Evolutionary conservation across 2,113 vertebrate genomes (phyloP), one percentile per base, ranked within the genome.

Genomic region (Otis tarda): DNA sequence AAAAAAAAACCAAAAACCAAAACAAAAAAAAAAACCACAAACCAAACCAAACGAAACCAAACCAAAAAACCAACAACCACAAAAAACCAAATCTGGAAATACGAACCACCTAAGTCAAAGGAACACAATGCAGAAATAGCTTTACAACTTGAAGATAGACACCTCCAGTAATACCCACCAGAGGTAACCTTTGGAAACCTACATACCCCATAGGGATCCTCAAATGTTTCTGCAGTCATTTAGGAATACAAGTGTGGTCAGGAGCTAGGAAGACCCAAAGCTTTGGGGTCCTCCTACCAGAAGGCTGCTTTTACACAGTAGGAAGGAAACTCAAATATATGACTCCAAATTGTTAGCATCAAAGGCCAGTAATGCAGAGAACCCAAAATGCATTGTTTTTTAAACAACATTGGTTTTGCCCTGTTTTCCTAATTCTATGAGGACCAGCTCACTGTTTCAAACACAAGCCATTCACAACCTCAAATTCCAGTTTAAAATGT

Each of bases 121-220:
- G 5, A 83, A 20, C 7, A 8, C 10, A 31, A 10, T 75, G 22
- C 6, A 87, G 56, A 87, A 31, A 75, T 43, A 3, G 8, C 74
- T 67, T 52, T 20, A 12, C 2, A 7, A 19, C 27, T 60, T 5
- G 1, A 15, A 85, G 24, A 30, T 0, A 1, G 39, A 65, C 33
- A 53, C 11, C 27, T 30, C 28, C 11, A 60, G 12, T 41, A 18
- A 4, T 27, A 33, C 8, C 12, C 9, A 25, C 15, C 13, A 74
- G 27, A 65, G 17, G 15, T n/a, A 30, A 24, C 11, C 4, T 56
- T 47, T 68, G 68, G 76, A 82, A 91, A 64, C 4, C 33, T 64
- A 7, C 7, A 12, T 67, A 2, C 5, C 5, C 13, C 10, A 23
- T 6, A 47, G 39, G 24, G 24, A 41, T 18, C 30, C 15, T 10